Percentiles rank a stretch among this genome's conserved stretches.
Evolutionary conservation across 1,140 invertebrate genomes (phyloP).

Genomic region (Brachionus rotundiformis): DNA sequence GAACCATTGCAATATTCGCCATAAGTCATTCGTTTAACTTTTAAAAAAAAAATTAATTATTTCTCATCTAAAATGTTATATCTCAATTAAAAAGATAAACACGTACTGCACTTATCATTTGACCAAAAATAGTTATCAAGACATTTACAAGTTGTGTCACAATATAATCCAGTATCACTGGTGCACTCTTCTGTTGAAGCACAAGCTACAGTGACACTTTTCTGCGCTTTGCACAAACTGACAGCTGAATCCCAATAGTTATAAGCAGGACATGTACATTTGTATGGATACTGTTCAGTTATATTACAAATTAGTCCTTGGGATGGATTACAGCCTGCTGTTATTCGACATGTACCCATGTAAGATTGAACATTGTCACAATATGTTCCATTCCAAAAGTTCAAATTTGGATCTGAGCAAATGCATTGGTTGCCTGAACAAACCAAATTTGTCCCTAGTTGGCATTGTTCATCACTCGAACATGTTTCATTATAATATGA

Average conservation of each 20-base stretch:
- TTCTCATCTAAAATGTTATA: no score
- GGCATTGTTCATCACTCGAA: neutral
- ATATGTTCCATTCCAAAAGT: conserved; percentile 31
- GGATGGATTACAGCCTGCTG: neutral
- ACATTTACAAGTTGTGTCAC: neutral
- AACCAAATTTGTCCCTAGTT: neutral
- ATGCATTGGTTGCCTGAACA: neutral
- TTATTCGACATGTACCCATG: neutral
- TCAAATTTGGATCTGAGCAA: conserved; percentile 23
- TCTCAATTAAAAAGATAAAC: neutral
- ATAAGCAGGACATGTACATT: neutral
- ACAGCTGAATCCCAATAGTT: neutral
- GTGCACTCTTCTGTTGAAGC: neutral
- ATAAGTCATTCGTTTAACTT: neutral
- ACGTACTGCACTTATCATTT: neutral
- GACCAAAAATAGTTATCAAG: conserved; percentile 5
- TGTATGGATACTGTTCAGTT: conserved; percentile 1
- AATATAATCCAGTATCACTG: neutral
- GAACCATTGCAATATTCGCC: neutral
- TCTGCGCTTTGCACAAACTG: neutral
- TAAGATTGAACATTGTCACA: conserved; percentile 27
- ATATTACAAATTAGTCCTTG: conserved; percentile 8
- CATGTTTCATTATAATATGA: neutral
- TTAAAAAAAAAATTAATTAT: neutral
- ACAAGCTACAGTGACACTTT: neutral